Evolutionary conservation across 2,113 vertebrate genomes (phyloP), one percentile per base, ranked within the genome.

Genomic region (Ictidomys tridecemlineatus): DNA sequence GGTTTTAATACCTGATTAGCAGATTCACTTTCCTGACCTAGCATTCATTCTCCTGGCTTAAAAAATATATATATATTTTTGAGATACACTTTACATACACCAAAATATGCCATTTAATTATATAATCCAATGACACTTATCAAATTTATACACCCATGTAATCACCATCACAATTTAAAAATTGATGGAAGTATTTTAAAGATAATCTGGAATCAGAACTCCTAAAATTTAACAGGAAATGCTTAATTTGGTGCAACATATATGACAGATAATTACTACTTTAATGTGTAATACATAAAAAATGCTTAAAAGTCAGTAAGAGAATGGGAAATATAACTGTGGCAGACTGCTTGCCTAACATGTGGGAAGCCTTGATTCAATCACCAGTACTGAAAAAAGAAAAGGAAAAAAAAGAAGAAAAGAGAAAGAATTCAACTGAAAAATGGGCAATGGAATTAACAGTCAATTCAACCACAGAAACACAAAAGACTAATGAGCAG

Each of bases 391-490:
- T 63, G 26, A 28, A 26, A 28, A 24, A 18, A 58, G 20, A 12
- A 51, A 51, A 51, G 2, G 12, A 13, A 13, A 51, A 51, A 12
- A 10, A 51, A 51, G 48, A 51, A 51, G 20, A 58, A 8, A 63
- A 85, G 30, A 92, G 70, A 90, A 76, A 92, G 51, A 72, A 9
- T 79, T 22, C 56, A 77, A 51, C 14, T 76, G 48, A 94, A 95
- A 97, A 63, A 85, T 16, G 22, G 39, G 53, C 42, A 67, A 83
- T 37, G 91, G 53, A 95, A 96, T 85, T 69, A 90, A 73, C 34
- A 83, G 26, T 30, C 42, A 76, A 72, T 48, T 89, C 70, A 89
- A 7, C 11, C 34, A 74, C 34, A 87, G 58, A 85, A 91, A 96
- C 51, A 13, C 67, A 93, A 91, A 85, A 83, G 28, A 48, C 79